A percentile compares a stretch with the other conserved stretches of the same genome.
phyloP scores from a whole-genome alignment of 64 coral and sea anemone species.

The Pocillopora damicornis region DNA sequence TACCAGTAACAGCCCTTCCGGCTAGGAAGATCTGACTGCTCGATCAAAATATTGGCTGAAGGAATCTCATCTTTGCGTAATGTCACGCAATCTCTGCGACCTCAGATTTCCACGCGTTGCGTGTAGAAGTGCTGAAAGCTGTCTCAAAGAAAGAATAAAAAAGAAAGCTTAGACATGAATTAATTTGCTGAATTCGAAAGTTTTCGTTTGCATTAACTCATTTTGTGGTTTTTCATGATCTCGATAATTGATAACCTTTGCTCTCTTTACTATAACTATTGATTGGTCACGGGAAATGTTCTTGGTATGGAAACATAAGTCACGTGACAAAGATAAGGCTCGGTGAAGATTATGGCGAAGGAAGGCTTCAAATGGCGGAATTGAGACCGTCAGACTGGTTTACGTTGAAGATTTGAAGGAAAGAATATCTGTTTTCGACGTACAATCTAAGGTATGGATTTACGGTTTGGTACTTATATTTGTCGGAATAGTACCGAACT shows the following conservation, averaged over 20 bases:
- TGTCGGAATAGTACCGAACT: not conserved
- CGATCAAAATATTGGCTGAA: too few relatives aligned
- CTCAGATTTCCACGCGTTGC: too few relatives aligned
- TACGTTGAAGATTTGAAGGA: not conserved
- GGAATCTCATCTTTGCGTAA: too few relatives aligned
- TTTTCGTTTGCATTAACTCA: not conserved
- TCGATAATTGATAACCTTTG: not conserved
- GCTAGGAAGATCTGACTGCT: too few relatives aligned
- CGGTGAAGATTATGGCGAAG: not conserved
- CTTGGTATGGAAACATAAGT: not conserved
- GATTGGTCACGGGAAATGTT: not conserved
- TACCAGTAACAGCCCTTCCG: too few relatives aligned
- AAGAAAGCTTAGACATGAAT: too few relatives aligned
- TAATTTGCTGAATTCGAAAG: too few relatives aligned
- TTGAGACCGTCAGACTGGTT: not conserved
- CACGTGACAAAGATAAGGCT: slow-evolving; percentile 11
- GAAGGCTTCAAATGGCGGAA: slow-evolving; percentile 13
- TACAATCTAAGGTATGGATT: slow-evolving; percentile 8
- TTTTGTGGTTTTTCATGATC: too few relatives aligned
- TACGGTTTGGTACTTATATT: not conserved
- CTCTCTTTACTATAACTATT: too few relatives aligned
- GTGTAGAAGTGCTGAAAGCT: too few relatives aligned
- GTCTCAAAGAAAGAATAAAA: too few relatives aligned
- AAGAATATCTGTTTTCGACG: not conserved
- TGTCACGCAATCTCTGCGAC: too few relatives aligned